phyloP scores from a whole-genome alignment of 2,888 invertebrate genomes.

The Phengaris arion region DNA sequence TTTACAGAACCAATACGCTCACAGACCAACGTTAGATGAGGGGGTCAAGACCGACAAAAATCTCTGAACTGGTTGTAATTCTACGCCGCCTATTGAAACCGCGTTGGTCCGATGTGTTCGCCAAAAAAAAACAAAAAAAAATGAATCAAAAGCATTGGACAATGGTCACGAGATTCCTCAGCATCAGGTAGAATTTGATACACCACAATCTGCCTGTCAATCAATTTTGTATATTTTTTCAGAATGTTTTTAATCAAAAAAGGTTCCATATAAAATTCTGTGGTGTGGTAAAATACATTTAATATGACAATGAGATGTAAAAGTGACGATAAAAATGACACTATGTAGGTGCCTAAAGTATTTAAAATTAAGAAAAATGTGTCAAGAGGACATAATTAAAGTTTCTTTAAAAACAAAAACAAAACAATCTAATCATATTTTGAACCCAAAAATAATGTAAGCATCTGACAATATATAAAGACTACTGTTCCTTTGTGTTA shows the following conservation, averaged over 20 bases:
- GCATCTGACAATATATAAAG: not conserved
- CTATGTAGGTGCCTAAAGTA: no score
- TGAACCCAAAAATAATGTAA: not conserved
- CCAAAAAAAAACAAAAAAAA: conserved; percentile 51
- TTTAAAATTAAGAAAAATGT: no score
- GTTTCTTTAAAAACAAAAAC: not conserved
- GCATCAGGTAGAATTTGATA: conserved; percentile 68
- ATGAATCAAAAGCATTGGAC: conserved; percentile 76
- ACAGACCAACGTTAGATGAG: conserved; percentile 1
- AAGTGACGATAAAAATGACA: no score
- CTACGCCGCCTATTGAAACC: conserved; percentile 56
- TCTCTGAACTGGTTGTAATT: conserved; percentile 52
- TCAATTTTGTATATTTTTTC: conserved; percentile 43
- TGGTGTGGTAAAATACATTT: not conserved
- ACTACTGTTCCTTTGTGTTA: conserved; percentile 37
- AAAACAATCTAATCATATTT: not conserved
- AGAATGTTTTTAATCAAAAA: not conserved
- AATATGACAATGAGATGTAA: not conserved
- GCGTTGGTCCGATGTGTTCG: conserved; percentile 58
- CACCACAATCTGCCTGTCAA: conserved; percentile 65
- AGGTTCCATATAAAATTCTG: not conserved
- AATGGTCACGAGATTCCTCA: conserved; percentile 71
- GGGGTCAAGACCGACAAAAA: conserved; percentile 43
- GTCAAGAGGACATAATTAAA: no score
- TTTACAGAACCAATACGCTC: not conserved